Base-by-base conservation (phyloP, 2,888 invertebrate genomes). In the Trissonchulus latispiculum region DNA sequence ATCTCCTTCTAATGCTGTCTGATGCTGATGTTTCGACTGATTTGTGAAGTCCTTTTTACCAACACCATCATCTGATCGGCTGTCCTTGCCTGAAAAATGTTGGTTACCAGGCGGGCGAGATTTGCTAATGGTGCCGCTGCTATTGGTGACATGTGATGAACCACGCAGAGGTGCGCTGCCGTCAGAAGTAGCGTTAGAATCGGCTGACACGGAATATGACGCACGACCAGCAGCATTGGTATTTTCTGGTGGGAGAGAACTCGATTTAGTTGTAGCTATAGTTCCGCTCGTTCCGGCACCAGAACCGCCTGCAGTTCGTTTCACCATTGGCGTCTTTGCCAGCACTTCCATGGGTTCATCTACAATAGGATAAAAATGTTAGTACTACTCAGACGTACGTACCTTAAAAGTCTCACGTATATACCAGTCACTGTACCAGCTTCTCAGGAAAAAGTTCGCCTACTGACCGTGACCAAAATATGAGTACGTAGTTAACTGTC, bases 31-130 rank as follows among this genome's bases (percentile, higher is more conserved):
- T 48, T 8, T 8, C 23, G 8, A 23, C 8, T 23, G 23, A 23
- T 48, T 48, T n/a, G n/a, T n/a, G n/a, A n/a, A n/a, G n/a, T n/a
- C n/a, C n/a, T n/a, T n/a, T n/a, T n/a, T n/a, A 23, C 23, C 8
- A 8, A 48, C 48, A 8, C 23, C 8, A 23, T 8, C 8, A 23
- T 8, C 48, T 23, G 8, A 23, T 48, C 8, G 48, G 8, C 8
- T 15, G 48, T 48, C 48, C 48, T 23, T 48, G n/a, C n/a, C n/a
- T n/a, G n/a, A n/a, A n/a, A n/a, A n/a, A 23, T 48, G 48, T 23
- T 48, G 48, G 48, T 48, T 23, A 23, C 23, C 23, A 73, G 79
- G 74, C 79, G 79, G 73, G 79, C 81, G 77, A 76, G 80, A 79
- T 77, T 79, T 77, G 80, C 82, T 76, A 64, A 48, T 33, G 18